phyloP scores from a whole-genome alignment of 2,797 vertebrate species.

The Cossypha heuglini region DNA sequence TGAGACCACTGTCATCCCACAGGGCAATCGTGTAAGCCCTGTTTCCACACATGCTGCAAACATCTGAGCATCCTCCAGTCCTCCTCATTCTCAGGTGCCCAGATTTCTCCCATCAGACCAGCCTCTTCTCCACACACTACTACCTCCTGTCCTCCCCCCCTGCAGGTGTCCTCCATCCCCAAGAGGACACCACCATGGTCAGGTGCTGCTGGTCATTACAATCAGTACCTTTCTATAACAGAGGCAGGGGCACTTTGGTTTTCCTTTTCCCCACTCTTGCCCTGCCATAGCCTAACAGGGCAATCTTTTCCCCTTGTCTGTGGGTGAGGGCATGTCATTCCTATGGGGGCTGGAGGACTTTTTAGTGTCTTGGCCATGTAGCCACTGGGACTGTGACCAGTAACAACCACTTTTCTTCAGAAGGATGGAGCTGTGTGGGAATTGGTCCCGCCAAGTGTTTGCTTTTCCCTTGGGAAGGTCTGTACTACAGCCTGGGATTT shows the following conservation, averaged over 20 bases:
- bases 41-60: neutral
- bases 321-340: neutral
- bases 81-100: neutral
- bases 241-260: neutral
- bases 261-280: neutral
- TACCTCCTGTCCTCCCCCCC: neutral
- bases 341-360: neutral
- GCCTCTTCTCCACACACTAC: neutral
- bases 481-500: neutral
- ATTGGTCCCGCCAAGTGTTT: neutral
- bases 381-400: neutral
- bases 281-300: neutral
- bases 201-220: neutral
- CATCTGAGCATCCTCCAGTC: neutral
- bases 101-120: neutral
- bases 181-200: rapidly evolving
- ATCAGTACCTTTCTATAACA: rapidly evolving
- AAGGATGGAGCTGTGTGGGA: neutral
- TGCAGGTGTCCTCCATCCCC: neutral
- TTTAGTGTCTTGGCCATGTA: neutral
- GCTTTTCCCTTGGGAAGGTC: neutral
- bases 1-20: neutral
- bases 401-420: neutral
- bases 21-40: neutral
- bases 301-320: neutral